Base-by-base conservation (phyloP, 1,140 invertebrate genomes). In the Cyrtorhinus lividipennis region DNA sequence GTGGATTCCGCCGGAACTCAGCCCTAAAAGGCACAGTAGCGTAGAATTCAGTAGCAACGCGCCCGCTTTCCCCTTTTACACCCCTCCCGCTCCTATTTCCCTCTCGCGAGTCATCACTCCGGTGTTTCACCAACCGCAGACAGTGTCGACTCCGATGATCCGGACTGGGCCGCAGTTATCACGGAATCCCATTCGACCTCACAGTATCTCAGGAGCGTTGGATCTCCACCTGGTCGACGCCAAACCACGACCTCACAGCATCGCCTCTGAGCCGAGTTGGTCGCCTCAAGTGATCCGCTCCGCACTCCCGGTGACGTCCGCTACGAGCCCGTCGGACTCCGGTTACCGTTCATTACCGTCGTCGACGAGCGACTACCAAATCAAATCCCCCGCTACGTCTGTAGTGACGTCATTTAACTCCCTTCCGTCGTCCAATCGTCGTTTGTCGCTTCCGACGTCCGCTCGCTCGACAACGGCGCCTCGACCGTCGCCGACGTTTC, bases 351-450 rank as follows among this genome's bases (percentile, higher is more conserved):
- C 78, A 8, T 68, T 79, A n/a, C 76, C 77, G 10, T 76, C 77
- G 8, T 76, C 79, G 24, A 75, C 79, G 23, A 83, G 81, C 69
- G 81, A 83, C 65, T 81, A 82, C 70, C 81, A 82, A 71, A 73
- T 81, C 58, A 76, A 76, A 59, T 75, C 75, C 1, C 76, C 77
- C 0, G 77, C 75, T 0, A 76, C 78, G 65, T 78, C 77, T 0
- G 20, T 22, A 5, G 5, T 15, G 10, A 15, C 48, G 10, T 53
- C 48, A 13, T 53, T 53, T 20, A 53, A 53, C 20, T 78, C 77
- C 15, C 68, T 61, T 22, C 48, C 64, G 26, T 46, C 62, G 18
- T 56, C 62, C 2, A 27, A 60, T 15, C 68, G 74, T 12, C 70
- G 75, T 48, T 65, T 75, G 0, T 77, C 76, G 0, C 61, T 77